Evolutionary conservation across 2,797 vertebrate species (phyloP).

Genomic region (Phaenicophaeus curvirostris): DNA sequence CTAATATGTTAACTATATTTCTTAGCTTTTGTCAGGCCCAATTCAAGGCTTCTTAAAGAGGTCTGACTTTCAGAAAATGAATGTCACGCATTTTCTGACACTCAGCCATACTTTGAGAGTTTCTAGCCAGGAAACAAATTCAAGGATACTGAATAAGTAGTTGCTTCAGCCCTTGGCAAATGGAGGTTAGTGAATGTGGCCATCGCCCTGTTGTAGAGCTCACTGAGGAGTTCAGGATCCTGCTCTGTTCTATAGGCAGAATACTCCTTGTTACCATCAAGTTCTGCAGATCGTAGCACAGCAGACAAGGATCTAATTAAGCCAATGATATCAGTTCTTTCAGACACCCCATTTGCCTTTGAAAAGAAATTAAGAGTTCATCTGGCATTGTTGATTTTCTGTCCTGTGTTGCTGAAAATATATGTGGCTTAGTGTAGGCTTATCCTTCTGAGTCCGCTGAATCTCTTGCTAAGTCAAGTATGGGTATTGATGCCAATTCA

Average conservation of each 20-base stretch:
- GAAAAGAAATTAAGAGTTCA: slow-evolving; percentile 2
- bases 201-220: background rate
- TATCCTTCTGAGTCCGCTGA: background rate
- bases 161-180: background rate
- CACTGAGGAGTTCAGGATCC: background rate
- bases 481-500: background rate
- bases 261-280: background rate
- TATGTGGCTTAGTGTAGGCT: background rate
- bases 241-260: background rate
- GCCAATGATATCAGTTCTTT: background rate
- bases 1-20: background rate
- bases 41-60: background rate
- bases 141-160: background rate
- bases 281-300: background rate
- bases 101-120: background rate
- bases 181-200: fast-evolving
- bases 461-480: background rate
- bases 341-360: background rate
- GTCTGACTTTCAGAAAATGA: background rate
- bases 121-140: background rate
- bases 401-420: background rate
- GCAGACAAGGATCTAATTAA: background rate
- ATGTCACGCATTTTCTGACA: background rate
- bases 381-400: background rate
- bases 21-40: background rate